phyloP scores from a whole-genome alignment of 2,113 vertebrate species.

The Platanista minor region DNA sequence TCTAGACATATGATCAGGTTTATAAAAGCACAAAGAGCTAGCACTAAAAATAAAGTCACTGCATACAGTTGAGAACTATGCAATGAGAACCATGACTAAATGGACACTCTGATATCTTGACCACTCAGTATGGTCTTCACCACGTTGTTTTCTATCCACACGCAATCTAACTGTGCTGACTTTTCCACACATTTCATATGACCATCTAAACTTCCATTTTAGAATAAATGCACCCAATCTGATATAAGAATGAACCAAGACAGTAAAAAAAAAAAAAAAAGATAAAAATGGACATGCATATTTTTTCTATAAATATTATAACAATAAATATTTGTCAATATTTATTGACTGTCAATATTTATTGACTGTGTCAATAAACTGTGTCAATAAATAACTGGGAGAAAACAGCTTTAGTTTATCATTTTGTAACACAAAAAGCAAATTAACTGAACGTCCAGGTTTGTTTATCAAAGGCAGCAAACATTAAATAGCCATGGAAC shows the following conservation, averaged over 20 bases:
- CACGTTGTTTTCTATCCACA: neutral
- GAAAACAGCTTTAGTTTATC: neutral
- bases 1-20: neutral
- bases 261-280: neutral
- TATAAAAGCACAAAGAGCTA: neutral
- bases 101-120: neutral
- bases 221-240: neutral
- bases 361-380: no score
- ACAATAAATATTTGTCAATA: neutral
- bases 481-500: neutral
- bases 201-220: neutral
- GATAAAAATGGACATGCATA: neutral
- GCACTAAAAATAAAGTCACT: neutral
- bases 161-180: no score
- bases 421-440: neutral
- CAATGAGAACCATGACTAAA: neutral
- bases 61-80: fast-evolving
- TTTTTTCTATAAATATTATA: neutral
- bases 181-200: no score
- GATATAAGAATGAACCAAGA: neutral
- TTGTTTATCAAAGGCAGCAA: neutral
- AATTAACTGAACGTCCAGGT: neutral
- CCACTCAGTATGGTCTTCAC: no score
- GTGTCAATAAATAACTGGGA: neutral
- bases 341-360: no score